Conservation (phyloP, 2,113 vertebrate species). For the Pleuronectes platessa region DNA sequence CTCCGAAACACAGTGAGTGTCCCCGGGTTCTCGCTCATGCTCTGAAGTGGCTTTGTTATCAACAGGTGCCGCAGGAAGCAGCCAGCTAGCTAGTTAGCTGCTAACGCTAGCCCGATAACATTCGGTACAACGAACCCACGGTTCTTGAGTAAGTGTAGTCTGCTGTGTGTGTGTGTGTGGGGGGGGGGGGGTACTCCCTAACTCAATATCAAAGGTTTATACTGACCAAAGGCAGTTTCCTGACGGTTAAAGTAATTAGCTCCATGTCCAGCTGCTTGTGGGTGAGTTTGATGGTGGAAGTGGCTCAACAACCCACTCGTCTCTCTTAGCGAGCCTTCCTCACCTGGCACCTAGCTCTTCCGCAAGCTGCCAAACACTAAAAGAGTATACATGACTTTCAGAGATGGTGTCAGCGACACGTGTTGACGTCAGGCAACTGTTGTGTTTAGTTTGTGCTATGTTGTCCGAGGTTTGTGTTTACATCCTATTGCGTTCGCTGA, state of each 20-base stretch:
- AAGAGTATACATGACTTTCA: neutral
- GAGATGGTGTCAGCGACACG: neutral
- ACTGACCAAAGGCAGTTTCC: accelerated
- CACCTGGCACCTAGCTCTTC: neutral
- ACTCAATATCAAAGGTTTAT: neutral
- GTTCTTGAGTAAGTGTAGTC: neutral
- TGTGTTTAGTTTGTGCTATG: too few relatives aligned
- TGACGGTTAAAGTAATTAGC: neutral
- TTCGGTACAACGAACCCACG: neutral
- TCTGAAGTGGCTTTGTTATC: slow-evolving; percentile 74
- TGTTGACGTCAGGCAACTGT: neutral
- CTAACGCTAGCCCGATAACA: slow-evolving; percentile 54
- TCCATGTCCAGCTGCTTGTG: neutral
- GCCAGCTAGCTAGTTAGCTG: slow-evolving; percentile 64
- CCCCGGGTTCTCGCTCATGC: slow-evolving; percentile 3
- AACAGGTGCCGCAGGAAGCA: slow-evolving; percentile 77
- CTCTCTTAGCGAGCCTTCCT: neutral
- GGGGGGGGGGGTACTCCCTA: too few relatives aligned
- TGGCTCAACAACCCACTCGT: slow-evolving; percentile 6
- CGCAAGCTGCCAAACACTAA: neutral
- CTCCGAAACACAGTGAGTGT: slow-evolving; percentile 60
- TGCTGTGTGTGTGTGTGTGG: neutral
- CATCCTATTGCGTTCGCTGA: neutral
- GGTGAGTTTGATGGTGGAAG: slow-evolving; percentile 15
- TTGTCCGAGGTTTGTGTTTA: neutral